Evolutionary conservation across 2,888 invertebrate species (phyloP), one percentile per base, ranked within the genome.

Genomic region (Isotomurus palustris): DNA sequence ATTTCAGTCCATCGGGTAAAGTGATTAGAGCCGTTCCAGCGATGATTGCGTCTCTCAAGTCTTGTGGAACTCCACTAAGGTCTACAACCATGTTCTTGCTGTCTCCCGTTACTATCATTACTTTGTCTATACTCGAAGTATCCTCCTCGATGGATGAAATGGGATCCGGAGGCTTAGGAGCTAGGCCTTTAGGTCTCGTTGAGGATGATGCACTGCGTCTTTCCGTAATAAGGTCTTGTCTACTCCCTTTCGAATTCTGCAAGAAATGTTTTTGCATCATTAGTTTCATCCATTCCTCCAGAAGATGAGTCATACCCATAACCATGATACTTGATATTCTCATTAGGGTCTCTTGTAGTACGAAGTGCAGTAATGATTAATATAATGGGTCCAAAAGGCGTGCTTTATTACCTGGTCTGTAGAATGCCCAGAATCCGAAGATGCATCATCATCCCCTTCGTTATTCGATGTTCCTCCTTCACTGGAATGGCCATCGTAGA

Each of bases 21-120:
- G 66, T 65, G 10, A 68, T 68, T 35, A 70, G 64, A 45, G 68
- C 67, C 8, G 68, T 67, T 25, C 70, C 70, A 40, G 70, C 63
- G n/a, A 70, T 58, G 28, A 70, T 70, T 45, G 70, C 70, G 27
- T 68, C 66, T 45, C 68, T 55, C 21, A 70, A 48, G 36, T 67
- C 67, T 4, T 53, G 50, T 2, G 70, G 70, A 32, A 70, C 58
- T 27, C 57, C 66, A 44, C 59, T 62, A 14, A 70, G 57, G 49
- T 70, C 70, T 24, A 70, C 70, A 27, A 70, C 68, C 57, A 70
- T 64, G 38, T 70, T 70, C 58, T 70, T 64, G 63, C 68, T 67
- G 60, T 70, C 70, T 55, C 70, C 70, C 14, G 67, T 64, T 44
- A 70, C 67, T 53, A 70, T 63, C 70, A 70, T 70, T 59, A 70